phyloP scores from a whole-genome alignment of 2,797 vertebrate species.

The Artibeus lituratus region DNA sequence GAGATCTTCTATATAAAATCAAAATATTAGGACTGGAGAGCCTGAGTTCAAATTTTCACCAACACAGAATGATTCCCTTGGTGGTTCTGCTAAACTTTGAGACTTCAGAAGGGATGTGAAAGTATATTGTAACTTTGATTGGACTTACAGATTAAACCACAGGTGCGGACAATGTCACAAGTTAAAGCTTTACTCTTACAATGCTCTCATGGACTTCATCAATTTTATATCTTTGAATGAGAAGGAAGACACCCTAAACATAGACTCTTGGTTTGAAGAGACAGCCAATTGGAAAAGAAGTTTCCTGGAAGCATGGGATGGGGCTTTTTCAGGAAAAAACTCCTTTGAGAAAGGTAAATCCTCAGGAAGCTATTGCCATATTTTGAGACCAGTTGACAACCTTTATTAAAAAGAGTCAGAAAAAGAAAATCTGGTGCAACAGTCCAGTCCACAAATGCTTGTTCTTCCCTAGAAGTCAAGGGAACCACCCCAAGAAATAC shows the following conservation, averaged over 20 bases:
- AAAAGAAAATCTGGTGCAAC: conserved; percentile 42
- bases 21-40: not conserved
- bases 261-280: not conserved
- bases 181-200: not conserved
- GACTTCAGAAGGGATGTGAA: conserved; percentile 14
- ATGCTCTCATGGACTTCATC: not conserved
- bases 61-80: too few species aligned
- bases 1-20: not conserved
- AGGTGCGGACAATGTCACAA: not conserved
- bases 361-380: not conserved
- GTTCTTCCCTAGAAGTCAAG: conserved; percentile 62
- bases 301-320: not conserved
- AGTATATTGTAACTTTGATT: not conserved
- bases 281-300: not conserved
- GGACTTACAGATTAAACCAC: not conserved
- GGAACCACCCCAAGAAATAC: conserved; percentile 5
- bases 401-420: not conserved
- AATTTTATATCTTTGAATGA: not conserved
- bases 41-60: not conserved
- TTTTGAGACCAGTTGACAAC: conserved; percentile 63
- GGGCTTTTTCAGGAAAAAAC: not conserved
- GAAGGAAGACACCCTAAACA: not conserved
- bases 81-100: not conserved
- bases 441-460: not conserved
- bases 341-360: not conserved